Conservation (phyloP, 2,113 vertebrate genomes). For the Cathartes aura region DNA sequence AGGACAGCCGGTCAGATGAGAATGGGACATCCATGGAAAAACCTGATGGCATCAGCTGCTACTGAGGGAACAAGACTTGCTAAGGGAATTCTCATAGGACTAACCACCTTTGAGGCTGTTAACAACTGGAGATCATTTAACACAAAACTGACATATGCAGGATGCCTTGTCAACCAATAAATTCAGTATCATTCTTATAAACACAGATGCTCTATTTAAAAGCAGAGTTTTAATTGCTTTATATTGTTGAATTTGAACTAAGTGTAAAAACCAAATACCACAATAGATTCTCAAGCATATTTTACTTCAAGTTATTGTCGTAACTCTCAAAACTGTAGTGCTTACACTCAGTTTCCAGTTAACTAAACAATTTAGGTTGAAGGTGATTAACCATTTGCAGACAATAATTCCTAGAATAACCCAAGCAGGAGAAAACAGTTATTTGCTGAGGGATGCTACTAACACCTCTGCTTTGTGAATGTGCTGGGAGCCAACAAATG, state of each 20-base stretch:
- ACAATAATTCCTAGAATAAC: not conserved
- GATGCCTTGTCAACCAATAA: not conserved
- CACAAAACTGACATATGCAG: not conserved
- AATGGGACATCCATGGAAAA: not conserved
- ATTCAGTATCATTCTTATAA: not conserved
- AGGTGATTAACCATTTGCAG: not conserved
- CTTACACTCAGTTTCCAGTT: not conserved
- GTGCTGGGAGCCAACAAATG: not conserved
- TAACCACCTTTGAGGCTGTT: not conserved
- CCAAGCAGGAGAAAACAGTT: not conserved
- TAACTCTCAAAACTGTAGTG: not conserved
- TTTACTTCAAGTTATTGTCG: not conserved
- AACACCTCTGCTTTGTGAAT: not conserved
- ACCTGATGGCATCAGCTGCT: not conserved
- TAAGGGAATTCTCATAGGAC: not conserved
- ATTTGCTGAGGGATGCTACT: not conserved
- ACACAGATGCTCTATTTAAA: not conserved
- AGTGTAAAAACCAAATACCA: not conserved
- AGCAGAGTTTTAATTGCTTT: not conserved
- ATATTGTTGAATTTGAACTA: not conserved
- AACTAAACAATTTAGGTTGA: not conserved
- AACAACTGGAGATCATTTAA: not conserved
- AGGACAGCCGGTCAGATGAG: not conserved
- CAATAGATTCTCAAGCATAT: not conserved
- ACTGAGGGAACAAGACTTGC: not conserved